Evolutionary conservation across 2,797 vertebrate genomes (phyloP).

Genomic region (Rhynchonycteris naso): DNA sequence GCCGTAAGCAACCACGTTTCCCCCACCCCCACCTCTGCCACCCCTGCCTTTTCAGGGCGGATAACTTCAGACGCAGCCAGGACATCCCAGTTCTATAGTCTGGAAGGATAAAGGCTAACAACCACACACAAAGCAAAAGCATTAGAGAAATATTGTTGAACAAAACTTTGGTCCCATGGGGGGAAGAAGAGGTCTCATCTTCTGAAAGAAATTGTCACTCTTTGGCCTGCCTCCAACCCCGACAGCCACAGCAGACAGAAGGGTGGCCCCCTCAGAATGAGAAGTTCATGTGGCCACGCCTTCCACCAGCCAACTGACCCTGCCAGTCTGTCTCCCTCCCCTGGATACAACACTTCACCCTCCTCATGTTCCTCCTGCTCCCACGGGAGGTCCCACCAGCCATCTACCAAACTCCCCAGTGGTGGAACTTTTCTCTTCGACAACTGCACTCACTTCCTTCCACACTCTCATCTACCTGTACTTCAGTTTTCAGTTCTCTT

Average conservation of each 20-base stretch:
- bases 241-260: not conserved
- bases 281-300: rapidly evolving
- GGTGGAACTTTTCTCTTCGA: not conserved
- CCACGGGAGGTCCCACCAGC: not conserved
- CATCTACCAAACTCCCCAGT: not conserved
- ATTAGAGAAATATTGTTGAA: not conserved
- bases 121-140: not conserved
- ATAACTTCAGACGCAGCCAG: not conserved
- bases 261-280: not conserved
- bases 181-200: not conserved
- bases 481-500: not conserved
- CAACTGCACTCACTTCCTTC: not conserved
- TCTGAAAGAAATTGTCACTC: not conserved
- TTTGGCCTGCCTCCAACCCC: not conserved
- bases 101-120: not conserved
- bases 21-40: too few relatives aligned
- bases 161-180: not conserved
- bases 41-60: not conserved
- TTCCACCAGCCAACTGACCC: not conserved
- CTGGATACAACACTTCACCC: not conserved
- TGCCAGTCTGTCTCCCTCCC: not conserved
- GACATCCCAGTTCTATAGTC: not conserved
- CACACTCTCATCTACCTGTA: not conserved
- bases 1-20: not conserved
- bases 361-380: not conserved